A percentile compares a stretch with the other conserved stretches of the same genome.
These are phyloP conservation scores for Notarius quadriscutis DNA, from an alignment of 2,113 vertebrate genomes.

Conservation along the genomic window DNA sequence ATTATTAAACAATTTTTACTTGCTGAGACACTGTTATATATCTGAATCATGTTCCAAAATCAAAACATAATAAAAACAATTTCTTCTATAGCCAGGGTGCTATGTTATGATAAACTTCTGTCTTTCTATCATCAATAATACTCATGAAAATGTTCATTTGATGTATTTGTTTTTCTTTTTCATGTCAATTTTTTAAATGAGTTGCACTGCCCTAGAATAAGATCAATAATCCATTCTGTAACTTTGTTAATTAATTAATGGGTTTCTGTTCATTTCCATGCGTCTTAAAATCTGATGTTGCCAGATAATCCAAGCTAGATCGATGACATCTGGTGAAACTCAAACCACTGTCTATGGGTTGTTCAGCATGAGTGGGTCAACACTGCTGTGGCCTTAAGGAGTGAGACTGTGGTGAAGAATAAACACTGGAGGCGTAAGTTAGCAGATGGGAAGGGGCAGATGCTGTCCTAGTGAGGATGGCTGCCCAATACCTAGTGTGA, in stretches of 20 bases:
- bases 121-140: background rate
- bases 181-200: background rate
- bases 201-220: background rate
- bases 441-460: constrained; percentile 52
- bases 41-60: background rate
- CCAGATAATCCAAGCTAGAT: background rate
- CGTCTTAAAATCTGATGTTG: background rate
- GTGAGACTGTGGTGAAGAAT: background rate
- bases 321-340: background rate
- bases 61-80: background rate
- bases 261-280: background rate
- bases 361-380: background rate
- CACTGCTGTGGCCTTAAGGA: constrained; percentile 18
- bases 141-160: background rate
- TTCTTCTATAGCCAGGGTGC: background rate
- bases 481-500: constrained; percentile 36
- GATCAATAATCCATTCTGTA: background rate
- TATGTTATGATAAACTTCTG: background rate
- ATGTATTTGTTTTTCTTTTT: background rate
- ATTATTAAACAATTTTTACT: background rate
- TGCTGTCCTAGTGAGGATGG: constrained; percentile 37
- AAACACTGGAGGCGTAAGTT: constrained; percentile 16
- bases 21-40: background rate
- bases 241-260: background rate
- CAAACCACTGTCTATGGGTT: background rate